phyloP scores from a whole-genome alignment of 2,113 vertebrate genomes.

The Elanoides forficatus region DNA sequence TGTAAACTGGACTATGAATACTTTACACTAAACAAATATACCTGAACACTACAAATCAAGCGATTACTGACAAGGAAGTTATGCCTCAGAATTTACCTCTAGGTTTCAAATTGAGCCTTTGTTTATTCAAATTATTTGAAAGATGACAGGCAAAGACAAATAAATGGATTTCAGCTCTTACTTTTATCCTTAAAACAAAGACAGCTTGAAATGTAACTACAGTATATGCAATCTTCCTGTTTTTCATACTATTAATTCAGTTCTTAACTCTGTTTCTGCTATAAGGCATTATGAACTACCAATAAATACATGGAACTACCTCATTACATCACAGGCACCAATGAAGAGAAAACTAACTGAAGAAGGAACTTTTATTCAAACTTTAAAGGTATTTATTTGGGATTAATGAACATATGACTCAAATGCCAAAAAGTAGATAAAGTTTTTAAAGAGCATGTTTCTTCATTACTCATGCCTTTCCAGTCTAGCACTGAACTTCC shows the following conservation, averaged over 20 bases:
- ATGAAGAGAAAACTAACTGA: not conserved
- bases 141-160: not conserved
- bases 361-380: not conserved
- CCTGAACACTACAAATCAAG: not conserved
- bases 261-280: not conserved
- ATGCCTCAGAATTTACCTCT: not conserved
- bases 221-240: not conserved
- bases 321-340: not conserved
- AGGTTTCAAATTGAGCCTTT: not conserved
- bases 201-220: not conserved
- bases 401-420: not conserved
- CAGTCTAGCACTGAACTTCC: not conserved
- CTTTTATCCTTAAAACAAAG: not conserved
- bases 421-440: not conserved
- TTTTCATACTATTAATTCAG: not conserved
- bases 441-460: not conserved
- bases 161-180: not conserved
- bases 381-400: not conserved
- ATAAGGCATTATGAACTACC: not conserved
- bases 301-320: not conserved
- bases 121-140: not conserved
- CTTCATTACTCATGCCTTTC: not conserved
- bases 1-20: not conserved
- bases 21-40: not conserved
- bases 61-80: not conserved